Percentiles rank a stretch among this genome's conserved stretches.
Conservation (phyloP, 2,797 vertebrate genomes). For the Gymnoscopelus microlampas region DNA sequence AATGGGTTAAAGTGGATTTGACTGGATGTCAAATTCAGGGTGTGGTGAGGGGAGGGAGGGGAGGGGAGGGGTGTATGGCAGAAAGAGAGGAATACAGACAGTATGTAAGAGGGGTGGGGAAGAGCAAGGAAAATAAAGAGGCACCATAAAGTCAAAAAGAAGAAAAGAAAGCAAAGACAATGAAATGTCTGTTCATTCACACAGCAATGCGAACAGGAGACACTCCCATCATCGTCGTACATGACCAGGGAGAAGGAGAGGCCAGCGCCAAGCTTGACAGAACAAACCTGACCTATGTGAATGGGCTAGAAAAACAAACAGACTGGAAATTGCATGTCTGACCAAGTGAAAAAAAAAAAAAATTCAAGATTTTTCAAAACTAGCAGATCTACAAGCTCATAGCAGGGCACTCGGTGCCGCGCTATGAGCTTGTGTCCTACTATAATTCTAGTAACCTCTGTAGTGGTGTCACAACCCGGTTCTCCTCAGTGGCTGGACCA, state of each 20-base stretch:
- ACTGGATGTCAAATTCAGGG: slow-evolving; percentile 8
- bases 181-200: no score
- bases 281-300: background rate
- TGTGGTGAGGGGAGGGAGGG: background rate
- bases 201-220: background rate
- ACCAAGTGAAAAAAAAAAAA: no score
- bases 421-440: no score
- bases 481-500: no score
- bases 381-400: no score
- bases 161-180: background rate
- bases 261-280: background rate
- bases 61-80: background rate
- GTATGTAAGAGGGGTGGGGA: background rate
- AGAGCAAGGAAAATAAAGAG: background rate
- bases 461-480: no score
- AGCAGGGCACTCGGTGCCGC: no score
- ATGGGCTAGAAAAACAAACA: slow-evolving; percentile 19
- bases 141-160: background rate
- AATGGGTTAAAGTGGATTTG: background rate
- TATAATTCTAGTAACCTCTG: no score
- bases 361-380: no score
- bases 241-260: background rate
- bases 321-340: background rate
- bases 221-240: background rate
- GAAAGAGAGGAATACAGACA: slow-evolving; percentile 1